Evolutionary conservation across 1,140 invertebrate genomes (phyloP).

Genomic region (Caenorhabditis elegans): WBcel235 BX284606.5:6554501-6555000

Average conservation of each 20-base stretch:
- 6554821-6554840: not conserved
- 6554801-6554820: not conserved
- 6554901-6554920: not conserved
- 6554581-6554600: not conserved
- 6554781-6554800: not conserved
- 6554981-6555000: not conserved
- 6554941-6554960: not conserved
- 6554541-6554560: not conserved
- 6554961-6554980: not conserved
- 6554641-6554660: not conserved
- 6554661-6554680: not conserved
- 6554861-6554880: not conserved
- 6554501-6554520: not conserved
- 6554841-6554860: not conserved
- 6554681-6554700: not conserved
- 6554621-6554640: not conserved
- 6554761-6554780: not conserved
- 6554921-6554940: not conserved
- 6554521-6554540: not conserved
- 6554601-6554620: not conserved
- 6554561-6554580: not conserved
- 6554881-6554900: not conserved
- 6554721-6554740: not conserved
- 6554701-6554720: not conserved
- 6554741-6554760: not conserved